Percentiles rank a stretch among this genome's conserved stretches.
Evolutionary conservation across 2,113 vertebrate species (phyloP).

Genomic region (Balaenoptera acutorostrata): DNA sequence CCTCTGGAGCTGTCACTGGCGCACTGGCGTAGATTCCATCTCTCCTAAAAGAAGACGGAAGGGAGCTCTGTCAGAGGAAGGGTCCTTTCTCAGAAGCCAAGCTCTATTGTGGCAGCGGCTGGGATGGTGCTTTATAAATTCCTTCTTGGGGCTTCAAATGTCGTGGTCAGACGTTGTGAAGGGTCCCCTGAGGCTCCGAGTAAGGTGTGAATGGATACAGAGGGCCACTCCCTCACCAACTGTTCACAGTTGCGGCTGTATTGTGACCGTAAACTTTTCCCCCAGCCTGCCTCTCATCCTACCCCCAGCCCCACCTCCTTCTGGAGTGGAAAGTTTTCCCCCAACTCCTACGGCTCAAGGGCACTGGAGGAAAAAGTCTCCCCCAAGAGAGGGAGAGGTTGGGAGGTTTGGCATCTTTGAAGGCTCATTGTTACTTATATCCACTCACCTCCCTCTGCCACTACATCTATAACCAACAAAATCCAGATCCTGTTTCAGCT

Average conservation of each 20-base stretch:
- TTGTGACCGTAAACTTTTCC: background rate
- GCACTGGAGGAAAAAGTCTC: constrained; percentile 54
- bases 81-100: background rate
- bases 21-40: constrained; percentile 16
- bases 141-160: background rate
- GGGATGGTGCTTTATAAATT: background rate
- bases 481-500: background rate
- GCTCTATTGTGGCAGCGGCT: fast-evolving
- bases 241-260: fast-evolving
- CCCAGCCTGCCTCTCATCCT: fast-evolving
- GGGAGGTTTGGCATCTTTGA: background rate
- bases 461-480: background rate
- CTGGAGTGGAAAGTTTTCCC: constrained; percentile 60
- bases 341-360: constrained; percentile 40
- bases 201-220: fast-evolving
- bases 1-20: constrained; percentile 69
- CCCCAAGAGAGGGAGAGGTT: background rate
- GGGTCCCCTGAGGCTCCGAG: background rate
- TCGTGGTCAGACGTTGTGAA: background rate
- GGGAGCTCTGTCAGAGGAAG: constrained; percentile 20
- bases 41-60: constrained; percentile 34
- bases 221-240: background rate
- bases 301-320: background rate
- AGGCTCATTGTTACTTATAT: constrained; percentile 12
- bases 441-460: background rate